Evolutionary conservation across 2,797 vertebrate species (phyloP).

Genomic region (Sebastiscus albofasciatus): DNA sequence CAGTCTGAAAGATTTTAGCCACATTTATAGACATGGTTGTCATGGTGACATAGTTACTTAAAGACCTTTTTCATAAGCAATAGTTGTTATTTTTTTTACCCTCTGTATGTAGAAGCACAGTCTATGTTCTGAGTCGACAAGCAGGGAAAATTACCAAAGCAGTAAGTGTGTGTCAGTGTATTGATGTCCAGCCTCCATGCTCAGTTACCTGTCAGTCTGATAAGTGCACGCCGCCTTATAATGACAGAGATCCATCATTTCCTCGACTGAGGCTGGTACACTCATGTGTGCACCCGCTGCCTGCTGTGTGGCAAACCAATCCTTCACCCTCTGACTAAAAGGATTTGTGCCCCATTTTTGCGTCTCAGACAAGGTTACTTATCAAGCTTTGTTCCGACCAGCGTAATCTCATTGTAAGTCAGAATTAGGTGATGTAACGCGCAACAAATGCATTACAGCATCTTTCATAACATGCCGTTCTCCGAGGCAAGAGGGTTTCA

Average conservation of each 20-base stretch:
- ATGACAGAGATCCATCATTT: conserved; percentile 47
- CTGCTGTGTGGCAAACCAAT: conserved; percentile 47
- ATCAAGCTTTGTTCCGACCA: conserved; percentile 72
- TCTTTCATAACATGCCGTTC: conserved; percentile 68
- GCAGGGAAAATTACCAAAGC: conserved; percentile 16
- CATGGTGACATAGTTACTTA: conserved; percentile 34
- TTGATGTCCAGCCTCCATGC: background rate
- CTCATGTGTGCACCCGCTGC: conserved; percentile 13
- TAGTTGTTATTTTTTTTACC: background rate
- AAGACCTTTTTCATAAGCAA: background rate
- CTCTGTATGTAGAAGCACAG: background rate
- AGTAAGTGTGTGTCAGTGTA: background rate
- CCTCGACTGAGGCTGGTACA: conserved; percentile 18
- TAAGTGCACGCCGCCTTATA: conserved; percentile 9
- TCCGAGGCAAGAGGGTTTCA: conserved; percentile 51
- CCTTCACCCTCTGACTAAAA: conserved; percentile 66
- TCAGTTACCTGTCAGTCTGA: conserved; percentile 3
- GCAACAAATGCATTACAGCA: conserved; percentile 72
- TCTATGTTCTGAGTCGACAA: conserved; percentile 18
- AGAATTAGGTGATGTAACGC: conserved; percentile 76
- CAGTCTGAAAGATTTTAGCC: background rate
- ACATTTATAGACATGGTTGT: conserved; percentile 20
- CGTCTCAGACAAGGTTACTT: conserved; percentile 76
- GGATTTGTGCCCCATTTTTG: conserved; percentile 76
- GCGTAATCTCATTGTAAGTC: conserved; percentile 75